Conservation (phyloP, 2,113 vertebrate species). For the Varanus komodoensis region DNA sequence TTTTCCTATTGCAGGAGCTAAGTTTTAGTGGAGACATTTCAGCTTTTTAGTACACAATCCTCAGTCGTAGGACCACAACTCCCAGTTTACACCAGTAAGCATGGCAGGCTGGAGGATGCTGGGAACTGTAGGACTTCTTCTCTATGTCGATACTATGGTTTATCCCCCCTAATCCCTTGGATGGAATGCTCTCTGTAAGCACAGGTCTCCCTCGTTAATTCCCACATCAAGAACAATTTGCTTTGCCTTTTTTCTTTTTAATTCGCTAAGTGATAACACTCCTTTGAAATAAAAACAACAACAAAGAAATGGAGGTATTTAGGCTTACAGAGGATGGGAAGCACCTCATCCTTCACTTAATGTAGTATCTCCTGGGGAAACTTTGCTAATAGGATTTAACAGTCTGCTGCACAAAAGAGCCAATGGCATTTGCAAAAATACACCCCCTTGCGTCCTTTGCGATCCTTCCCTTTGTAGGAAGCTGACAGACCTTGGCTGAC, state of each 20-base stretch:
- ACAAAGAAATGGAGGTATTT: constrained; percentile 14
- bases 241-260: constrained; percentile 25
- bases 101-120: too few species aligned
- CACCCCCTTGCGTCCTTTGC: neutral
- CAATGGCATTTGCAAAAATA: constrained; percentile 26
- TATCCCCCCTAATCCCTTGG: too few species aligned
- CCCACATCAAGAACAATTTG: neutral
- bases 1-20: too few species aligned
- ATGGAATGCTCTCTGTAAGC: neutral
- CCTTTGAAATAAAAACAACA: neutral
- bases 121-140: too few species aligned
- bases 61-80: too few species aligned
- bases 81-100: too few species aligned
- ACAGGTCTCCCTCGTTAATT: neutral
- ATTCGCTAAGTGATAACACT: neutral
- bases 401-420: constrained; percentile 67
- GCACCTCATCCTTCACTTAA: constrained; percentile 39
- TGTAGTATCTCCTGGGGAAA: constrained; percentile 60
- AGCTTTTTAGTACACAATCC: too few species aligned
- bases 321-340: neutral
- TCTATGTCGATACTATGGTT: too few species aligned
- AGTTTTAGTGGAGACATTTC: too few species aligned
- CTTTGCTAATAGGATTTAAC: constrained; percentile 71
- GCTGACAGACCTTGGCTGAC: constrained; percentile 56
- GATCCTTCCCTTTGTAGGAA: constrained; percentile 38